These are phyloP conservation scores for Apodemus sylvaticus DNA, from an alignment of 2,113 vertebrate species.

Conservation along the genomic window DNA sequence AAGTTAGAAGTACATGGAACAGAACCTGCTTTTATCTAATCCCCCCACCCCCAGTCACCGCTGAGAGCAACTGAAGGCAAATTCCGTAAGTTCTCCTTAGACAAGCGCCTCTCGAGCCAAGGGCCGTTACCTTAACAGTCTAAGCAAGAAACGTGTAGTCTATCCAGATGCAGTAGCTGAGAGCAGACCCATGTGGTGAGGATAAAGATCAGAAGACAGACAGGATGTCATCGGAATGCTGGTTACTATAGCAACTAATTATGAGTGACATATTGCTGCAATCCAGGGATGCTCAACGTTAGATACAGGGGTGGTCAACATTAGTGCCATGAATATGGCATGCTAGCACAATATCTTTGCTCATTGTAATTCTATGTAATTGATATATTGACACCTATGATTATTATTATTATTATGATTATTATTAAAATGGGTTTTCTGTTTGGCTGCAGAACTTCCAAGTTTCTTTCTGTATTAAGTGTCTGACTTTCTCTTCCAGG, in stretches of 20 bases:
- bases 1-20: constrained; percentile 35
- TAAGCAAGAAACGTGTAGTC: neutral
- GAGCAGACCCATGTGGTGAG: rapidly evolving
- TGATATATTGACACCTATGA: neutral
- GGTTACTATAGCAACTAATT: neutral
- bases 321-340: neutral
- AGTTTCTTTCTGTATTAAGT: neutral
- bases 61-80: constrained; percentile 23
- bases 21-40: neutral
- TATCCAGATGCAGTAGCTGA: neutral
- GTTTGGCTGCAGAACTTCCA: neutral
- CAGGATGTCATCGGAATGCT: neutral
- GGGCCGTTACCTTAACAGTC: neutral
- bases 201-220: neutral
- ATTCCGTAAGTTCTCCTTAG: constrained; percentile 26
- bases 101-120: neutral
- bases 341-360: neutral
- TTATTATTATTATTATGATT: neutral
- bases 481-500: neutral
- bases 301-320: neutral
- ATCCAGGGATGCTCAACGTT: too few species aligned
- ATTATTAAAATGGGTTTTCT: neutral
- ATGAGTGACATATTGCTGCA: neutral
- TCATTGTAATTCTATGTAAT: neutral
- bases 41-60: neutral